Base-by-base conservation (phyloP, 2,888 invertebrate genomes). In the Sphaeridia pumilis region DNA sequence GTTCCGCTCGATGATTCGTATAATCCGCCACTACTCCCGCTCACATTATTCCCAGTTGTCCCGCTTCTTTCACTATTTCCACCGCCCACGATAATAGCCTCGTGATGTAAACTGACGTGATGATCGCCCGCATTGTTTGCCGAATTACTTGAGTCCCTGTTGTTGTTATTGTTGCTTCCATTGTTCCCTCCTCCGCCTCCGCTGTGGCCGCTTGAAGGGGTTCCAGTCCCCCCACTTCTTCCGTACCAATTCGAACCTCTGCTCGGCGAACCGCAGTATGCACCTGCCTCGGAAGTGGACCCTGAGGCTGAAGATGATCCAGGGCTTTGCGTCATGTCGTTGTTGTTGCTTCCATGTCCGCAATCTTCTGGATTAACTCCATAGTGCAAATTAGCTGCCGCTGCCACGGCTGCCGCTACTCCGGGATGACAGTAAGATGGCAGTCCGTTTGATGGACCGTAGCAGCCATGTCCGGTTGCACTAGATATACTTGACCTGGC, bases 121-220 rank as follows among this genome's bases (percentile, higher is more conserved):
- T 53, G 50, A 34, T 56, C 56, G 27, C 48, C 47, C 38, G 47
- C 44, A 43, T 55, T 55, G 35, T 54, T 49, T 43, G 46, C 41
- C 14, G 27, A 17, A 28, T 44, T 55, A 50, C 43, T 41, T 46
- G 49, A 42, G 22, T 50, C 52, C 36, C 46, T 50, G 28, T 54
- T 48, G 46, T 51, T 51, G 48, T 55, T 56, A 46, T 54, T 58
- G 47, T 48, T 58, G 41, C 31, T 43, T 24, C 24, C 43, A 2
- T 5, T 28, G 21, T 28, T 45, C 10, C 20, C 2, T 7, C 20
- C 20, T 38, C 7, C 7, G 20, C 20, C 20, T 20, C 7, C 7
- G n/a, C n/a, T n/a, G n/a, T n/a, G n/a, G n/a, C n/a, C n/a, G n/a
- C n/a, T n/a, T n/a, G n/a, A n/a, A n/a, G n/a, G n/a, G n/a, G n/a